Base-by-base conservation (phyloP, 2,797 vertebrate species). In the Miopithecus talapoin region DNA sequence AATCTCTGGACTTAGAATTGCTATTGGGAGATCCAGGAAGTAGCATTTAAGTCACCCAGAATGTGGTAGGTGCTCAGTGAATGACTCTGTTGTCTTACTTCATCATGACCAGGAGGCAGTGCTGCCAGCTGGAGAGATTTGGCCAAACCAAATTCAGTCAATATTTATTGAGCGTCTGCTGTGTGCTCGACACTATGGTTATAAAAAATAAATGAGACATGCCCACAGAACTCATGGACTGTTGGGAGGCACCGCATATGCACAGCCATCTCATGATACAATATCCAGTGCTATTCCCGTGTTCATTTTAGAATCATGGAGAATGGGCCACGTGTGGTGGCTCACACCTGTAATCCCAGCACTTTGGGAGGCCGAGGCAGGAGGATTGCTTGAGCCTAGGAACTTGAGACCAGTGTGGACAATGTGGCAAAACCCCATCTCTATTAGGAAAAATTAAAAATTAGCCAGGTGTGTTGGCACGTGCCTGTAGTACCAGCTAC, bases 231-330 rank as follows among this genome's bases (percentile, higher is more conserved):
- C 33, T 50, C 43, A 4, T 0, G 17, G 50, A 55, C 81, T 36
- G 0, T 50, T 30, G 2, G 53, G 17, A 78, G 33, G 39, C 64
- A 10, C 17, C 46, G 33, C 19, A 0, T 1, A 0, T 0, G 24
- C 13, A 2, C 30, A 30, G 41, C 46, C 68, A 5, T 28, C 64
- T 48, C 3, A 1, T 16, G 1, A 4, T 5, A 36, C 24, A 19
- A 8, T 0, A 3, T 30, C 50, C 4, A 6, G 80, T 1, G 8
- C 80, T 28, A 0, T 8, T 19, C 21, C 12, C 1, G 53, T 19
- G 0, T 16, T n/a, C 13, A 1, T 19, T 19, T 50, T 13, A 46
- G 43, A 53, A 5, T 39, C 33, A 6, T 26, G 36, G 75, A 53
- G 59, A 70, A 53, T 3, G 33, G 33, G 33, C 16, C 61, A 68